A percentile compares a stretch with the other conserved stretches of the same genome.
phyloP scores from a whole-genome alignment of 1,140 invertebrate species.

The Drosophila quadrilineata region DNA sequence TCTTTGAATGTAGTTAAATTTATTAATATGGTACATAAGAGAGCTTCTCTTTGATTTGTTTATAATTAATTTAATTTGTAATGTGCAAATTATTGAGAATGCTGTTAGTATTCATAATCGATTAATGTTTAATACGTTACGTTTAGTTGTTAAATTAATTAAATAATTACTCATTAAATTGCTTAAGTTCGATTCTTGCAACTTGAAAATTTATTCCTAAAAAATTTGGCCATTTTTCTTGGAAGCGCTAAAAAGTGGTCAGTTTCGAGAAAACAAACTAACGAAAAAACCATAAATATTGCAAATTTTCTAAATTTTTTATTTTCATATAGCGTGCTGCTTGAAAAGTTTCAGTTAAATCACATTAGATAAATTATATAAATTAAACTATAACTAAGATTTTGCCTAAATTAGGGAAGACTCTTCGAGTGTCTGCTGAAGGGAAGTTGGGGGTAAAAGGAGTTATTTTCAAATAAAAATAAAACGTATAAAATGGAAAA shows the following conservation, averaged over 20 bases:
- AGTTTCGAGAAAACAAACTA: slow-evolving; percentile 66
- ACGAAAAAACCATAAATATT: slow-evolving; percentile 35
- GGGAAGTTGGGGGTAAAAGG: slow-evolving; percentile 51
- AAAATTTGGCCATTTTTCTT: slow-evolving; percentile 79
- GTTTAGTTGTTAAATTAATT: slow-evolving; percentile 47
- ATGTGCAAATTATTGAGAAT: slow-evolving; percentile 67
- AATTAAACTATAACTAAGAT: slow-evolving; percentile 13
- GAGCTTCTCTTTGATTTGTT: slow-evolving; percentile 16
- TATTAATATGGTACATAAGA: slow-evolving; percentile 43
- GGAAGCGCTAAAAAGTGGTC: slow-evolving; percentile 76
- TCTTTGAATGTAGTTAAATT: too few relatives aligned
- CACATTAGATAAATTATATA: slow-evolving; percentile 9
- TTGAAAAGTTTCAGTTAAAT: slow-evolving; percentile 1
- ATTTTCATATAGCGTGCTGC: slow-evolving; percentile 15
- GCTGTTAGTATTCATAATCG: slow-evolving; percentile 16
- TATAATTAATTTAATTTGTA: slow-evolving; percentile 28
- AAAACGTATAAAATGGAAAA: background rate
- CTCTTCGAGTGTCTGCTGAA: slow-evolving; percentile 60
- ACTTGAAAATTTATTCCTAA: slow-evolving; percentile 60
- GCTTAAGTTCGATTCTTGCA: slow-evolving; percentile 35
- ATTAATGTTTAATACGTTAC: slow-evolving; percentile 10
- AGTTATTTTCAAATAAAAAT: background rate
- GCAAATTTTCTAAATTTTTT: slow-evolving; percentile 1
- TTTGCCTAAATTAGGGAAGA: slow-evolving; percentile 71
- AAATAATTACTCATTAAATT: slow-evolving; percentile 50